Base-by-base conservation (phyloP, 2,113 vertebrate genomes). In the Thalassarche chlororhynchos region DNA sequence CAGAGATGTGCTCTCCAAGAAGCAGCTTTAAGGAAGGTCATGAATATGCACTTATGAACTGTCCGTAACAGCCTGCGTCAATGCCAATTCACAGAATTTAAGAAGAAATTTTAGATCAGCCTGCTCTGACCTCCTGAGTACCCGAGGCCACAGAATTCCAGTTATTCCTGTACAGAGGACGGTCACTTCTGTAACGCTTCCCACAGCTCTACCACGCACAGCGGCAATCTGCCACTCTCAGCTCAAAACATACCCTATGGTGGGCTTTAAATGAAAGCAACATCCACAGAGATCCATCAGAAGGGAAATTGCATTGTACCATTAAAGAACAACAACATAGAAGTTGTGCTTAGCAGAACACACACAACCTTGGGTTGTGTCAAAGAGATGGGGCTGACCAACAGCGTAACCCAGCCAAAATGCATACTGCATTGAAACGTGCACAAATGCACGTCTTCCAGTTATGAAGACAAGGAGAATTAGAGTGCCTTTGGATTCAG, bases 401-500 rank as follows among this genome's bases (percentile, higher is more conserved):
- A 52, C 57, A 83, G 36, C 7, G 1, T 1, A n/a, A 64, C 19
- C 12, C 78, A 60, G 62, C 10, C 6, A 4, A 84, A 75, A 83
- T 1, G 3, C 20, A 6, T 2, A 29, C 0, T 6, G 44, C 72
- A 17, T 3, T 18, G 61, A 72, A 95, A 77, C 61, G 24, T 96
- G 94, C 82, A 31, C 28, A 12, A 3, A 28, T 2, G 28, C 94
- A 96, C 94, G 25, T 94, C 90, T 72, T 88, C 64, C 86, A 90
- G 86, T 87, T 72, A 40, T 28, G 70, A 87, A 89, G 90, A 61
- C 68, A 68, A 78, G 85, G 60, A 75, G 77, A 75, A 84, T 79
- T 69, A 79, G 57, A 89, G 93, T 61, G 89, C 52, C 77, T 89
- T 65, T 89, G 84, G 84, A 90, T 89, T 68, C 94, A 94, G 38